Conservation (phyloP, 1,140 invertebrate species). For the Scaptomyza montana region DNA sequence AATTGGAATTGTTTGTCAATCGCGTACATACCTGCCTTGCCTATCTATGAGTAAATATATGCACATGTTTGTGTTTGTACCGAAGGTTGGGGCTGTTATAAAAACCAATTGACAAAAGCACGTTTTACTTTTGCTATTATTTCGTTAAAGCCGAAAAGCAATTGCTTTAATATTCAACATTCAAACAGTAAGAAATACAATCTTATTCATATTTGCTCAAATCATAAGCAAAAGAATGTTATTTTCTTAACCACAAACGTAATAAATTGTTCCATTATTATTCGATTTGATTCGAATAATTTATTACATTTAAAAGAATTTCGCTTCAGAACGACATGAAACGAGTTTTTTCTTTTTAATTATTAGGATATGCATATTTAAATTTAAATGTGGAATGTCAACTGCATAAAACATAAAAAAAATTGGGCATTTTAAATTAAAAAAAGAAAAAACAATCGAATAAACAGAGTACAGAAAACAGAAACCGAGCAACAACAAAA, state of each 20-base stretch:
- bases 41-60: constrained; percentile 4
- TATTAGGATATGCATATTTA: constrained; percentile 10
- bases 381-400: constrained; percentile 11
- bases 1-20: constrained; percentile 77
- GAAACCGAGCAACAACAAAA: constrained; percentile 7
- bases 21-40: constrained; percentile 6
- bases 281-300: no score
- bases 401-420: background rate
- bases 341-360: constrained; percentile 25
- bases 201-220: background rate
- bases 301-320: constrained; percentile 2
- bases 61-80: background rate
- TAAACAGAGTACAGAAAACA: constrained; percentile 20
- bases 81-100: constrained; percentile 5
- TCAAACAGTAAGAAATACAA: background rate
- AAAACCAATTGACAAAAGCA: constrained; percentile 31
- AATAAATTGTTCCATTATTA: no score
- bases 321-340: background rate
- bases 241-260: no score
- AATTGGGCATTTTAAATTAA: constrained; percentile 13
- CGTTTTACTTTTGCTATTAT: constrained; percentile 15
- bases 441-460: constrained; percentile 7
- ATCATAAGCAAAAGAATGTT: no score
- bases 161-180: constrained; percentile 25
- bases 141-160: constrained; percentile 17